Conservation (phyloP, 2,888 invertebrate genomes). For the Synanthedon andrenaeformis region DNA sequence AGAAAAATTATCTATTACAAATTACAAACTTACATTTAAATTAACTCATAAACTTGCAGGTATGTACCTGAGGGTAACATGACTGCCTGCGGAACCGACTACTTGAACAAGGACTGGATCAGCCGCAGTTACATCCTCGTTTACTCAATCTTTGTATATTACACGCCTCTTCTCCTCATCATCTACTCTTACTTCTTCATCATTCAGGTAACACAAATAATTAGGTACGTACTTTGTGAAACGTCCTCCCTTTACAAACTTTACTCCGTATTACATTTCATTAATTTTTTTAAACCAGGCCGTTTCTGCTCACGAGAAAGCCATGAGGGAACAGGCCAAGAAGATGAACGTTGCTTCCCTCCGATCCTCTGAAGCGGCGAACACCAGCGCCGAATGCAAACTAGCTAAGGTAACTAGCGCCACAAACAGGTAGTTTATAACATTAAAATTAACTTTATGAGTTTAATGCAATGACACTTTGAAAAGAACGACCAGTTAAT, state of each 20-base stretch:
- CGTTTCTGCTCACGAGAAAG: conserved; percentile 85
- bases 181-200: conserved; percentile 91
- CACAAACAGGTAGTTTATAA: not conserved
- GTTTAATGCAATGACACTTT: not conserved
- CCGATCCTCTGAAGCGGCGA: conserved; percentile 80
- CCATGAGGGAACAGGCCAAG: conserved; percentile 91
- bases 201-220: conserved; percentile 70
- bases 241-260: too few relatives aligned
- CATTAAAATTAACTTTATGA: not conserved
- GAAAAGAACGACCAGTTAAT: not conserved
- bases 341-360: conserved; percentile 94
- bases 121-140: conserved; percentile 84
- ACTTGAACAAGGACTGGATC: conserved; percentile 79
- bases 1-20: not conserved
- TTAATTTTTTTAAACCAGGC: conserved; percentile 57
- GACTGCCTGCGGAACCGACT: conserved; percentile 93
- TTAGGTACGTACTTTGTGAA: not conserved
- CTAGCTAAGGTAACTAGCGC: conserved; percentile 75
- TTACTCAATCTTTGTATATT: conserved; percentile 85
- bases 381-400: conserved; percentile 87
- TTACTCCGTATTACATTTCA: not conserved
- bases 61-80: conserved; percentile 95
- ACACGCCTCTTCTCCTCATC: conserved; percentile 80
- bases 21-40: not conserved
- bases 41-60: conserved; percentile 41